phyloP scores from a whole-genome alignment of 2,113 vertebrate species.

The Paramisgurnus dabryanus region DNA sequence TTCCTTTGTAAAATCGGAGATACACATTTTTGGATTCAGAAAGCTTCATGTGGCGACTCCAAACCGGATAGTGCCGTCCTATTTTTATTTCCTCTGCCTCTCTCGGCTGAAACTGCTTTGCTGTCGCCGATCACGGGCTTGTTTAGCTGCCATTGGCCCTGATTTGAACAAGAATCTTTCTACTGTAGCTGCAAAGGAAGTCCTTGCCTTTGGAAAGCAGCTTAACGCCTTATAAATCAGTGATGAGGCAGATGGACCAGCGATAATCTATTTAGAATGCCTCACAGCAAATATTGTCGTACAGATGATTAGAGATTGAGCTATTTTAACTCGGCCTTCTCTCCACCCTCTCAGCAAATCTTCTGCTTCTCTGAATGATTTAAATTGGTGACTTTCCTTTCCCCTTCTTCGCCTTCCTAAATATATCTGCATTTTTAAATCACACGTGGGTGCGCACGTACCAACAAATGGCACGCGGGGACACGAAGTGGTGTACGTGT shows the following conservation, averaged over 20 bases:
- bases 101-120: slow-evolving; percentile 54
- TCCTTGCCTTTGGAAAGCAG: slow-evolving; percentile 95
- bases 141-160: slow-evolving; percentile 79
- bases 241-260: slow-evolving; percentile 99
- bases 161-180: slow-evolving; percentile 89
- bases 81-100: slow-evolving; percentile 88
- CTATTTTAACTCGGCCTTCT: slow-evolving; percentile 86
- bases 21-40: slow-evolving; percentile 85
- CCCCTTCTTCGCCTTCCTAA: slow-evolving; percentile 38
- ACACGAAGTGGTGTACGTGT: slow-evolving; percentile 27
- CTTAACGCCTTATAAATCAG: slow-evolving; percentile 99
- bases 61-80: slow-evolving; percentile 73
- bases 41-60: slow-evolving; percentile 60
- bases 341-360: slow-evolving; percentile 66
- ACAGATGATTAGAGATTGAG: slow-evolving; percentile 97
- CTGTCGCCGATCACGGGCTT: slow-evolving; percentile 76
- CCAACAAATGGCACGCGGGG: slow-evolving; percentile 55
- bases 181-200: slow-evolving; percentile 80
- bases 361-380: slow-evolving; percentile 64
- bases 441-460: slow-evolving; percentile 49
- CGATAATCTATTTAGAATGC: slow-evolving; percentile 99
- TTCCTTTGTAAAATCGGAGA: slow-evolving; percentile 70
- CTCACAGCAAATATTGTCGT: slow-evolving; percentile 99
- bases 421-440: slow-evolving; percentile 77
- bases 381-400: slow-evolving; percentile 61